These are phyloP conservation scores for Isotomurus palustris DNA, from an alignment of 2,888 invertebrate species.

Conservation along the genomic window DNA sequence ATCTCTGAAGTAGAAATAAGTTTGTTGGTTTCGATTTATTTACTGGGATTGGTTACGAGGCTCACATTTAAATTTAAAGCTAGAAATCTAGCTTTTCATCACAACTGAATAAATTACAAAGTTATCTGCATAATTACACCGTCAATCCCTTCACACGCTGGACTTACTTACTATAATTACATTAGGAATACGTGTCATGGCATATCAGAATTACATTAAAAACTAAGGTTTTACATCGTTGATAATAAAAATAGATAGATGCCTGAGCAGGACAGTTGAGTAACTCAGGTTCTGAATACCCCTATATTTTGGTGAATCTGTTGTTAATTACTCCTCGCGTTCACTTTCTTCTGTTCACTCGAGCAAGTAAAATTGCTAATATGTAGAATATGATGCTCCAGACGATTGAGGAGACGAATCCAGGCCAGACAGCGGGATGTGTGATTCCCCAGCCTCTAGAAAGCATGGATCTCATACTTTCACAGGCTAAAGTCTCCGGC, in stretches of 20 bases:
- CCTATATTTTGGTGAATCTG: no score
- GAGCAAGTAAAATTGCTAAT: slow-evolving; percentile 43
- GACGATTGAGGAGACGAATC: slow-evolving; percentile 47
- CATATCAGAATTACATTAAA: no score
- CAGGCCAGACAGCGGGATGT: slow-evolving; percentile 51
- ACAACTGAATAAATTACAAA: slow-evolving; percentile 6
- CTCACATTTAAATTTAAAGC: not conserved
- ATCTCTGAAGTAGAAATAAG: no score
- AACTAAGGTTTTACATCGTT: no score
- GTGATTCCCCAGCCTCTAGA: slow-evolving; percentile 51
- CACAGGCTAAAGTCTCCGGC: slow-evolving; percentile 53
- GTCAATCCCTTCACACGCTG: no score
- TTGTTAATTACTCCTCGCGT: not conserved
- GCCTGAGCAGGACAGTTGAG: no score
- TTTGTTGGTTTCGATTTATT: not conserved
- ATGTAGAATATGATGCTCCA: slow-evolving; percentile 47
- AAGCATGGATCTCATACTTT: slow-evolving; percentile 51
- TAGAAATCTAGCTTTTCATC: slow-evolving; percentile 6
- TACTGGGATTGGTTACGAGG: not conserved
- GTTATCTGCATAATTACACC: no score
- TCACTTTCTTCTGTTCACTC: slow-evolving; percentile 38
- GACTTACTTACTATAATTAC: no score
- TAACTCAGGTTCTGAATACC: no score
- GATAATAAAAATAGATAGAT: no score
- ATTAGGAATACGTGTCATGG: no score